Percentiles rank a stretch among this genome's conserved stretches.
These are phyloP conservation scores for Nesometra sesokonis DNA, from an alignment of 35 echinoderm and acorn worm species.

Conservation along the genomic window DNA sequence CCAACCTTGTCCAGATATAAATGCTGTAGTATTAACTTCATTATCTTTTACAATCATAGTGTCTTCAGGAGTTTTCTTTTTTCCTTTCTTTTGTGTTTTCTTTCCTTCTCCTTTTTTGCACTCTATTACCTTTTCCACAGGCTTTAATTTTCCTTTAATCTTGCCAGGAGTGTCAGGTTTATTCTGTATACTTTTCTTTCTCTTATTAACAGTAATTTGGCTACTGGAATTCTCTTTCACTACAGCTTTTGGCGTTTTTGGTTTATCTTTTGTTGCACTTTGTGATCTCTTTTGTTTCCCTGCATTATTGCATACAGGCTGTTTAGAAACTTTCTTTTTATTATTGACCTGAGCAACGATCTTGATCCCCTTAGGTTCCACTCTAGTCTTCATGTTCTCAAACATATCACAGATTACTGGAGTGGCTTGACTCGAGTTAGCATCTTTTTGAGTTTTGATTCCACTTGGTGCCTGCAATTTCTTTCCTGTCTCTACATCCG, in stretches of 20 bases:
- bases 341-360: background rate
- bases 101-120: background rate
- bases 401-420: conserved; percentile 21
- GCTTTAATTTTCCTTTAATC: conserved; percentile 21
- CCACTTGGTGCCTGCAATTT: conserved; percentile 10
- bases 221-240: background rate
- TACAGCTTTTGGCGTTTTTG: background rate
- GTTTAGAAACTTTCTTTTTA: conserved; percentile 7
- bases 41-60: conserved; percentile 49
- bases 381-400: background rate
- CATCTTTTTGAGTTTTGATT: background rate
- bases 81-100: conserved; percentile 4
- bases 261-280: conserved; percentile 6
- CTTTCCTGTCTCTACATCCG: conserved; percentile 10
- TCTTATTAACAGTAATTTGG: conserved; percentile 9
- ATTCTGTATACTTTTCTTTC: conserved; percentile 2
- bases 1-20: conserved; percentile 93
- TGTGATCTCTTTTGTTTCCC: background rate
- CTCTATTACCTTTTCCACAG: background rate
- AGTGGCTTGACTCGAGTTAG: background rate
- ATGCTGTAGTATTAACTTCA: conserved; percentile 70
- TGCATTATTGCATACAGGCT: background rate
- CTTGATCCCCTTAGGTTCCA: background rate
- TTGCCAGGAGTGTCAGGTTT: conserved; percentile 5
- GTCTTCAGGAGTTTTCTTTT: conserved; percentile 26